Base-by-base conservation (phyloP, 2,113 vertebrate species). In the Callithrix jacchus region DNA sequence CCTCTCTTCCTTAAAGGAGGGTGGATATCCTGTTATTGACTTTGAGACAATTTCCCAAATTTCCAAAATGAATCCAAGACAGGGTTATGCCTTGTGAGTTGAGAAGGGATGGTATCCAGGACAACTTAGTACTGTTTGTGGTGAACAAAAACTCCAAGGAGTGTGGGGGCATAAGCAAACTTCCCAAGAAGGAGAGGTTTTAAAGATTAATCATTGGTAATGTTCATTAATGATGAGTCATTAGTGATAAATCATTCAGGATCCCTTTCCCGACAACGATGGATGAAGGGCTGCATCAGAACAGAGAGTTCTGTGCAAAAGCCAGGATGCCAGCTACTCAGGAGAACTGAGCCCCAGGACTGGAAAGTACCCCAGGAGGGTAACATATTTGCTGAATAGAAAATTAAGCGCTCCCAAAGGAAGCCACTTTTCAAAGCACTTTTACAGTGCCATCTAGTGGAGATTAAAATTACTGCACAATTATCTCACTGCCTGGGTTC, bases 391-490 rank as follows among this genome's bases (percentile, higher is more conserved):
- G 79, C 30, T 27, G 47, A 94, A 74, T 1, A 49, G 52, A 11
- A 79, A 32, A 87, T 61, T 61, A 73, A 4, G 1, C 11, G 49
- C 21, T 21, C 17, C 56, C 91, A 47, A 82, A 77, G 87, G 85
- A 71, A 74, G 71, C 12, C 5, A 12, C 16, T 83, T 76, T 86
- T 92, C 80, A 49, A 47, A 82, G 25, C 86, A 92, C 37, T 98
- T 96, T 89, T 70, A n/a, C 80, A 96, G 70, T 98, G 97, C 98
- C 98, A 98, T 94, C 98, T 98, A 73, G 98, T 98, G 98, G 98
- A 68, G 16, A 70, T 6, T 9, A n/a, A 35, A 52, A 94, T 93
- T 49, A 87, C 45, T 85, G n/a, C 42, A 45, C 3, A 91, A 27
- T 13, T 68, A 35, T 49, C 23, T 5, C 20, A n/a, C 40, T 0